phyloP scores from a whole-genome alignment of 1,140 invertebrate genomes.

The Aporrectodea caliginosa region DNA sequence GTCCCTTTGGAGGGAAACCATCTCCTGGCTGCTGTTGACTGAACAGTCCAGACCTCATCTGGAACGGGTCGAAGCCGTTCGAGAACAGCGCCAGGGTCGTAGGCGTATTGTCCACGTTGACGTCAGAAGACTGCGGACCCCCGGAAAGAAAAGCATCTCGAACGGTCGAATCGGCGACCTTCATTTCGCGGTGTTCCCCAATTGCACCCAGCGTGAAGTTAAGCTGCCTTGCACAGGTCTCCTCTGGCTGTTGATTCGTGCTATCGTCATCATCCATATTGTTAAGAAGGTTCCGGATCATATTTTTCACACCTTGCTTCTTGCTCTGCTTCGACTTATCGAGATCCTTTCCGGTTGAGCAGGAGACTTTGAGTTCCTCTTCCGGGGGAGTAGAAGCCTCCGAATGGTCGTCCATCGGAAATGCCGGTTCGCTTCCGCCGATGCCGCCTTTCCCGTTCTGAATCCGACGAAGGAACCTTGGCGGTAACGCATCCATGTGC shows the following conservation, averaged over 20 bases:
- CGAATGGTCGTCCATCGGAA: neutral
- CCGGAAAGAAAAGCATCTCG: too few species aligned
- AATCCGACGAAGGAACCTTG: slow-evolving; percentile 29
- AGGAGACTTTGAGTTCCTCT: neutral
- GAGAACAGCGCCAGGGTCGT: too few species aligned
- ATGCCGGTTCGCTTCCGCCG: slow-evolving; percentile 7
- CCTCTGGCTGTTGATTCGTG: neutral
- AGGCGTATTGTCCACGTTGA: neutral
- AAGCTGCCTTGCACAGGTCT: neutral
- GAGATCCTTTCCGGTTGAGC: slow-evolving; percentile 1
- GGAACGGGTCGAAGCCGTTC: neutral
- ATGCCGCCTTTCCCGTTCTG: slow-evolving; percentile 21
- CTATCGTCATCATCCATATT: slow-evolving; percentile 27
- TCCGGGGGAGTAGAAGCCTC: too few species aligned
- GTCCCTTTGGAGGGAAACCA: neutral
- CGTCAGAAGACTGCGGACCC: neutral
- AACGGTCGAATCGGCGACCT: neutral
- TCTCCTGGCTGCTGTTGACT: neutral
- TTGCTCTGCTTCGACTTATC: slow-evolving; percentile 9
- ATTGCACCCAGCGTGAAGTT: neutral
- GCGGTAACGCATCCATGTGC: slow-evolving; percentile 32
- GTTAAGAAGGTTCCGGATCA: slow-evolving; percentile 29
- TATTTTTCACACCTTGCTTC: slow-evolving; percentile 27
- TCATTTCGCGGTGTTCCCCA: neutral
- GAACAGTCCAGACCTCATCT: neutral